Percentiles rank a stretch among this genome's conserved stretches.
phyloP scores from a whole-genome alignment of 2,113 vertebrate genomes.

The Ginglymostoma cirratum region DNA sequence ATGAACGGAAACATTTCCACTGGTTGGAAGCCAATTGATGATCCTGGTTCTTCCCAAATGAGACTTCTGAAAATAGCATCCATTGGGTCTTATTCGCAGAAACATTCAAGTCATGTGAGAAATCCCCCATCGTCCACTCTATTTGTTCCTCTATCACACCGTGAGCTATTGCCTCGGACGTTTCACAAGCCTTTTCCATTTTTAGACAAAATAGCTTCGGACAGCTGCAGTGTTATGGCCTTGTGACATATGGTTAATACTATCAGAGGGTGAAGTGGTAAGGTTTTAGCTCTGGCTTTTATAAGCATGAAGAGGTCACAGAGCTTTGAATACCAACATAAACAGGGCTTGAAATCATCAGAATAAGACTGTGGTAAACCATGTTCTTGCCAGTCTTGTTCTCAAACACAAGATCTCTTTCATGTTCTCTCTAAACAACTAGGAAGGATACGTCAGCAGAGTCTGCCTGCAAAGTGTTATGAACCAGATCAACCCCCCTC shows the following conservation, averaged over 20 bases:
- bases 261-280: not conserved
- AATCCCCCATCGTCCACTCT: not conserved
- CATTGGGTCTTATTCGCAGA: not conserved
- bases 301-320: not conserved
- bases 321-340: not conserved
- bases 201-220: not conserved
- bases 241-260: not conserved
- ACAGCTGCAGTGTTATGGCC: not conserved
- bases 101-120: conserved; percentile 6
- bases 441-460: not conserved
- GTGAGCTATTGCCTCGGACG: not conserved
- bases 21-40: not conserved
- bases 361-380: not conserved
- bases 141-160: not conserved
- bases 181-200: not conserved
- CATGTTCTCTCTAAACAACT: not conserved
- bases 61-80: not conserved
- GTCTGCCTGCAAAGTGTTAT: no score
- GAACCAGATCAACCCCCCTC: no score
- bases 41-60: not conserved
- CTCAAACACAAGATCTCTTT: not conserved
- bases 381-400: not conserved
- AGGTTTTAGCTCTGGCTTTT: not conserved
- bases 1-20: not conserved
- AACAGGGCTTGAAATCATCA: not conserved